A percentile compares a stretch with the other conserved stretches of the same genome.
Evolutionary conservation across 2,888 invertebrate species (phyloP).

Genomic region (Candidula unifasciata): DNA sequence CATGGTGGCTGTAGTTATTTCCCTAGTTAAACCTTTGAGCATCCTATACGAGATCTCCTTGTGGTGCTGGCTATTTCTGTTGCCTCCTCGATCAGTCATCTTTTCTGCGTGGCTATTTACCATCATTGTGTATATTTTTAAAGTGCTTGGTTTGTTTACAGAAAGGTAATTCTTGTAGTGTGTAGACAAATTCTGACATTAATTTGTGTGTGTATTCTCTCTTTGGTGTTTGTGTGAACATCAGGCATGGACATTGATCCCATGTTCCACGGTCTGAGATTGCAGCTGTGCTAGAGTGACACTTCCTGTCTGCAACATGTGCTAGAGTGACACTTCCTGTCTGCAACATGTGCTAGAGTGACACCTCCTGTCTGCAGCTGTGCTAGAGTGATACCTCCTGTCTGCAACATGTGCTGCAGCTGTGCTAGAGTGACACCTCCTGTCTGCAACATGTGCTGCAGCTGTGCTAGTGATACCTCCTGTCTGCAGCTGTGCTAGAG

Average conservation of each 20-base stretch:
- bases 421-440: slow-evolving; percentile 33
- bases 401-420: slow-evolving; percentile 51
- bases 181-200: too few species aligned
- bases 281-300: slow-evolving; percentile 26
- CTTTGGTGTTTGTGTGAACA: neutral
- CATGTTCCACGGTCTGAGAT: neutral
- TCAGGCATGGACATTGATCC: neutral
- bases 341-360: slow-evolving; percentile 36
- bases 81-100: too few species aligned
- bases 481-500: slow-evolving; percentile 40
- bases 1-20: too few species aligned
- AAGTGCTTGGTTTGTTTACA: too few species aligned
- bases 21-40: too few species aligned
- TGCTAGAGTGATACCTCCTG: slow-evolving; percentile 32
- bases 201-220: too few species aligned
- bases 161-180: too few species aligned
- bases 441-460: slow-evolving; percentile 52
- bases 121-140: too few species aligned
- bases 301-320: slow-evolving; percentile 35
- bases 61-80: too few species aligned
- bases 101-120: too few species aligned
- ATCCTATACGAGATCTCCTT: too few species aligned
- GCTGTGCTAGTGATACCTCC: too few species aligned
- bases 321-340: neutral
- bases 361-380: slow-evolving; percentile 31